phyloP scores from a whole-genome alignment of 2,113 vertebrate genomes.

The Otolemur garnettii region DNA sequence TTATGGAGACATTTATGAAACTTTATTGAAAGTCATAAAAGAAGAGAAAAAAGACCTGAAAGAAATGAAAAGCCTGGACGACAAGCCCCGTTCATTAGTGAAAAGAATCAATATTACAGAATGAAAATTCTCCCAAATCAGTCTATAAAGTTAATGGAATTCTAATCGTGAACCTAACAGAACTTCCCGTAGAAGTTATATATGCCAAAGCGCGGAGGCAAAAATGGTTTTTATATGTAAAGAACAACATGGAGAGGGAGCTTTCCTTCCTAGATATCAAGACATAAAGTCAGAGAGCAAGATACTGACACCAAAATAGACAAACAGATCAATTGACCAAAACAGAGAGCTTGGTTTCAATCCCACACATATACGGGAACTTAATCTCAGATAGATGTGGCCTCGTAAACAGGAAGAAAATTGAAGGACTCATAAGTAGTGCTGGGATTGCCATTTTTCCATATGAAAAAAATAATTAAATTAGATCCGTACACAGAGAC shows the following conservation, averaged over 20 bases:
- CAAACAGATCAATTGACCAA: background rate
- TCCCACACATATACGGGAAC: background rate
- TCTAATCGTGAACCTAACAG: background rate
- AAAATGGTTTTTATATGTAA: background rate
- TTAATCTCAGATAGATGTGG: background rate
- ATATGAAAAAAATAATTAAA: background rate
- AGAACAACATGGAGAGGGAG: background rate
- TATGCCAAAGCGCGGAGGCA: background rate
- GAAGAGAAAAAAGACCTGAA: background rate
- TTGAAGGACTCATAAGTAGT: background rate
- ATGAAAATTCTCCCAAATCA: constrained; percentile 33
- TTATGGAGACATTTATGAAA: constrained; percentile 63
- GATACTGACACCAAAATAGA: background rate
- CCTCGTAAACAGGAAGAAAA: background rate
- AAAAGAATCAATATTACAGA: constrained; percentile 46
- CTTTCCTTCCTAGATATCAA: background rate
- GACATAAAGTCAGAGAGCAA: background rate
- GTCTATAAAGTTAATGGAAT: background rate
- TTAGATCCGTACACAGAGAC: background rate
- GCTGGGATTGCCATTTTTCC: background rate
- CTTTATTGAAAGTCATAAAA: constrained; percentile 61
- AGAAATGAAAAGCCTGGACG: background rate
- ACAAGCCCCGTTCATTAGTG: background rate
- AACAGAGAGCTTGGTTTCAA: background rate
- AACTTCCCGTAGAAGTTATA: constrained; percentile 4